Percentiles rank a stretch among this genome's conserved stretches.
These are phyloP conservation scores for Cinclus cinclus DNA, from an alignment of 2,113 vertebrate genomes.

Conservation along the genomic window DNA sequence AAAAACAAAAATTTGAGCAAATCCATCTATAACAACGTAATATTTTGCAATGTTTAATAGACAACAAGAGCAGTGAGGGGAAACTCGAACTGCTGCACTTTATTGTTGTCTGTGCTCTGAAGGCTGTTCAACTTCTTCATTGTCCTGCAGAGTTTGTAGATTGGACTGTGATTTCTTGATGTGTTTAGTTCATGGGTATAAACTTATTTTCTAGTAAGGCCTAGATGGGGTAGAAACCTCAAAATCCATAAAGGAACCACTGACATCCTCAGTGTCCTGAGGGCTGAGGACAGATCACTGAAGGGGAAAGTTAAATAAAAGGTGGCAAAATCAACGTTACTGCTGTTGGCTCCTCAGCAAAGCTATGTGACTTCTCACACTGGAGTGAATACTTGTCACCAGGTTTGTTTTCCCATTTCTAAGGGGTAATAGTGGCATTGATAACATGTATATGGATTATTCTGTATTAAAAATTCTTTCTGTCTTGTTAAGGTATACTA, in stretches of 20 bases:
- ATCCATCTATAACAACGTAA: not conserved
- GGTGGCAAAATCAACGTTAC: not conserved
- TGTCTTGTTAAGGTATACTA: not conserved
- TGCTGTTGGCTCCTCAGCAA: not conserved
- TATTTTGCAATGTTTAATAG: constrained; percentile 30
- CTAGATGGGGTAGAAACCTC: not conserved
- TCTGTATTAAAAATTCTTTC: not conserved
- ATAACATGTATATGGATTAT: not conserved
- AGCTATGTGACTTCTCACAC: not conserved
- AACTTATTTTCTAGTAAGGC: not conserved
- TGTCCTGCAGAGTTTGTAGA: not conserved
- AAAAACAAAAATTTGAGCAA: not conserved
- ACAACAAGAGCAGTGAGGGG: not conserved
- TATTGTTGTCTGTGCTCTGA: not conserved
- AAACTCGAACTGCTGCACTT: not conserved
- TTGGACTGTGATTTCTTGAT: not conserved
- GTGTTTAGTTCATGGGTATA: not conserved
- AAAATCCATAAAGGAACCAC: not conserved
- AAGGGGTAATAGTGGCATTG: not conserved
- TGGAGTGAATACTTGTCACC: not conserved
- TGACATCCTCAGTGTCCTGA: not conserved
- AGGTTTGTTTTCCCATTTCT: not conserved
- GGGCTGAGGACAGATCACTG: not conserved
- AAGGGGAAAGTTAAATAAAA: not conserved
- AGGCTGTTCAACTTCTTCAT: not conserved